Evolutionary conservation across 92 coral and sea anemone genomes (phyloP).

Genomic region (Scolanthus callimorphus): DNA sequence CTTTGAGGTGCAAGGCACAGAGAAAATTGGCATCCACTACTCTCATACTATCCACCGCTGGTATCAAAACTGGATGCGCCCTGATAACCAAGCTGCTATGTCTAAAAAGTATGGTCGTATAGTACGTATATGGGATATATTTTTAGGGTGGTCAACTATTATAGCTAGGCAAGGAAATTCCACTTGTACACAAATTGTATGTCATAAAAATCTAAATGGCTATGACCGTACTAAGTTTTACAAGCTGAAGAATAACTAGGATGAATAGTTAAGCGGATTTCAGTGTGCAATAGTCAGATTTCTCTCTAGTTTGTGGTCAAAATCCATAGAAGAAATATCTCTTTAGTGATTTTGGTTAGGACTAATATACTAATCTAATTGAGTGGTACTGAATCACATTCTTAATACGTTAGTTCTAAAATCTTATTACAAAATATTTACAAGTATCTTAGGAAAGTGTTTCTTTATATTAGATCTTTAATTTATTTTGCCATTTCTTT

Average conservation of each 20-base stretch:
- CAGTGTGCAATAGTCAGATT: too few relatives aligned
- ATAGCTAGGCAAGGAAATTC: conserved; percentile 95
- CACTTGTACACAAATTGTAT: conserved; percentile 93
- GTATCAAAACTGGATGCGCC: conserved; percentile 96
- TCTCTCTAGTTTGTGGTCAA: too few relatives aligned
- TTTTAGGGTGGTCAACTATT: conserved; percentile 97
- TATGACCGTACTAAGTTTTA: conserved; percentile 87
- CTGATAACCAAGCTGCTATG: conserved; percentile 71
- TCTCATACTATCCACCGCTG: conserved; percentile 90
- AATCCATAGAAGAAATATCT: too few relatives aligned
- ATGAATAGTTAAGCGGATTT: too few relatives aligned
- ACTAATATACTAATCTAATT: too few relatives aligned
- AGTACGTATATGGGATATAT: conserved; percentile 90
- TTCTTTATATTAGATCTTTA: too few relatives aligned
- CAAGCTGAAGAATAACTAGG: conserved; percentile 42
- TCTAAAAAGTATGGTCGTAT: conserved; percentile 72
- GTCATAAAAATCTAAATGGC: conserved; percentile 94
- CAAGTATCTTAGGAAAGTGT: too few relatives aligned
- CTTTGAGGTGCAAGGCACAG: conserved; percentile 85
- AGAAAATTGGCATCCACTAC: conserved; percentile 95
- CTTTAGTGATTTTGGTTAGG: too few relatives aligned
- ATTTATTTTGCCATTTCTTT: too few relatives aligned
- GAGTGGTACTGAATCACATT: too few relatives aligned
- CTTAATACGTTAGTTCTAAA: too few relatives aligned
- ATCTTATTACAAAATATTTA: too few relatives aligned